Evolutionary conservation across 2,797 vertebrate species (phyloP).

Genomic region (Helostoma temminkii): DNA sequence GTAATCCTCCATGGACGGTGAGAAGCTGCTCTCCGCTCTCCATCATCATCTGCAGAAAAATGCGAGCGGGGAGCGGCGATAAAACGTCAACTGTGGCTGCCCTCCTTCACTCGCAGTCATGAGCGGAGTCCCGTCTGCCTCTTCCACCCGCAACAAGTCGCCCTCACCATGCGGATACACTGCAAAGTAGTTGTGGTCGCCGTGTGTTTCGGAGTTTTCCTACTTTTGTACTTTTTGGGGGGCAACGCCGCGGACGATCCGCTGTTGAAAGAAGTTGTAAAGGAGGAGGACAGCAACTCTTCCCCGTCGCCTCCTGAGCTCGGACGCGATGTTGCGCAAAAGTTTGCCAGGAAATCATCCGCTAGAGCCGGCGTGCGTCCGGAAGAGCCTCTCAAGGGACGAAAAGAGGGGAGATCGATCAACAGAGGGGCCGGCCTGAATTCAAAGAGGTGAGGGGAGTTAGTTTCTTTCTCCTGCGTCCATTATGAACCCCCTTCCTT

Average conservation of each 20-base stretch:
- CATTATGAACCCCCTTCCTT: background rate
- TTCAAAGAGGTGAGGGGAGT: conserved; percentile 78
- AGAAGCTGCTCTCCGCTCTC: conserved; percentile 67
- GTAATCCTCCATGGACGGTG: conserved; percentile 69
- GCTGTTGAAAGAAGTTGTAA: conserved; percentile 72
- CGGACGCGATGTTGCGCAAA: conserved; percentile 56
- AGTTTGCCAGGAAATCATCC: conserved; percentile 65
- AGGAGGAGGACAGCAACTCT: conserved; percentile 51
- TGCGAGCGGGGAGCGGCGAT: conserved; percentile 71
- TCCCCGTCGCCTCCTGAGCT: conserved; percentile 44
- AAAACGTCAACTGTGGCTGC: conserved; percentile 67
- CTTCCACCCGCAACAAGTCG: conserved; percentile 56
- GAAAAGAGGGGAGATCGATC: conserved; percentile 49
- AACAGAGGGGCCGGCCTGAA: conserved; percentile 58
- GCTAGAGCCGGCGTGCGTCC: conserved; percentile 41
- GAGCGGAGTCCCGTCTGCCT: conserved; percentile 60
- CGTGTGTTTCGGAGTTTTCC: conserved; percentile 84
- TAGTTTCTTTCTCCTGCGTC: conserved; percentile 34
- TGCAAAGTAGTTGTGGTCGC: conserved; percentile 81
- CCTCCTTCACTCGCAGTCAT: conserved; percentile 69
- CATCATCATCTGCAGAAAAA: conserved; percentile 77
- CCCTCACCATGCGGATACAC: conserved; percentile 84
- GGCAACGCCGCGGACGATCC: conserved; percentile 81
- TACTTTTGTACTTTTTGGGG: conserved; percentile 88
- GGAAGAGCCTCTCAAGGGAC: conserved; percentile 43